Conservation (phyloP, 1,140 invertebrate species). For the Coelopa frigida region DNA sequence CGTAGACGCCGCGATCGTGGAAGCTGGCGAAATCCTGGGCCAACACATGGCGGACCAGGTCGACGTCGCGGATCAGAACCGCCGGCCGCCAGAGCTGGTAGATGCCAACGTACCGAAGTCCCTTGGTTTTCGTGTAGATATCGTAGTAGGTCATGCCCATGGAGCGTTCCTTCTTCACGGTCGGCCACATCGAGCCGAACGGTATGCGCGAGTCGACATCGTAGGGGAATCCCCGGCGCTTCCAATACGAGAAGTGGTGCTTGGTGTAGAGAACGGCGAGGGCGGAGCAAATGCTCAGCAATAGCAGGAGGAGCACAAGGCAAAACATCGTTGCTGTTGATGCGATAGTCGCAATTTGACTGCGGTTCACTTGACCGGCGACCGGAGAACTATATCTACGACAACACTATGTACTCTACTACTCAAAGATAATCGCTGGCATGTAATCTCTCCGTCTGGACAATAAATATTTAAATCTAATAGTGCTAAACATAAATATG, state of each 20-base stretch:
- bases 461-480: no score
- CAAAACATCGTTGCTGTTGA: no score
- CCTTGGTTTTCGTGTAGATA: constrained; percentile 25
- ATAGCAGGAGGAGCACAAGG: no score
- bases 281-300: no score
- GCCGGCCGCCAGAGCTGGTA: constrained; percentile 39
- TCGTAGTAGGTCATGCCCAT: constrained; percentile 33
- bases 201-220: constrained; percentile 24
- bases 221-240: constrained; percentile 22
- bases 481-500: no score
- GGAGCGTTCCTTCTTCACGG: constrained; percentile 20
- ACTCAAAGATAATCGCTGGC: no score
- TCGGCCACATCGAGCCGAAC: constrained; percentile 28
- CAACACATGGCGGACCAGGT: constrained; percentile 44
- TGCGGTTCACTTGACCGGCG: no score
- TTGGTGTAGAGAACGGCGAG: no score
- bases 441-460: no score
- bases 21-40: constrained; percentile 45
- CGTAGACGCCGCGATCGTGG: constrained; percentile 42
- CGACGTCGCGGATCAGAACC: constrained; percentile 46
- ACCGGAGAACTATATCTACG: no score
- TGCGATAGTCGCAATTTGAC: no score
- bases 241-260: constrained; percentile 30
- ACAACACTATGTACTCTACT: no score
- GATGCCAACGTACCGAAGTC: constrained; percentile 34